A percentile compares a stretch with the other conserved stretches of the same genome.
Conservation (phyloP, 2,113 vertebrate genomes). For the Pelecanus crispus region DNA sequence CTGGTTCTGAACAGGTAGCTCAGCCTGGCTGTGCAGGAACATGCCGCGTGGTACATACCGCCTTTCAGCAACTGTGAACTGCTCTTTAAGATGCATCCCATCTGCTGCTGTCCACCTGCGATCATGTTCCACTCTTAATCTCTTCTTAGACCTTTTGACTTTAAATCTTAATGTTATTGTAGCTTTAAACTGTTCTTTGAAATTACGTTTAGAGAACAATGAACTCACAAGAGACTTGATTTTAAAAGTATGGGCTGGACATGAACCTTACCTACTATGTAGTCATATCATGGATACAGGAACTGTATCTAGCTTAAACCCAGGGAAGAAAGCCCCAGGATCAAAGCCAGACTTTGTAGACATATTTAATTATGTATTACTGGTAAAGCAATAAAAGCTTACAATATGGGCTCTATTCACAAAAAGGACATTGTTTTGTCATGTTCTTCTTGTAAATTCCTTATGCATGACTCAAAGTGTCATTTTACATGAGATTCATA, state of each 20-base stretch:
- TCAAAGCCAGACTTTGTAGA: constrained; percentile 65
- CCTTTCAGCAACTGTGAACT: not conserved
- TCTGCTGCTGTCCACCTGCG: not conserved
- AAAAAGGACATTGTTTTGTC: constrained; percentile 69
- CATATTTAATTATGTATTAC: constrained; percentile 71
- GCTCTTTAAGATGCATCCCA: not conserved
- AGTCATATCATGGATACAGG: not conserved
- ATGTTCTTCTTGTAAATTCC: constrained; percentile 71
- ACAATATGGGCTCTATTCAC: constrained; percentile 59
- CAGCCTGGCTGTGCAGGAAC: not conserved
- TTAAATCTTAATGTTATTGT: not conserved
- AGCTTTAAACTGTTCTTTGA: not conserved
- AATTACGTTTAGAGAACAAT: not conserved
- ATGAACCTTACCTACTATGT: constrained; percentile 22
- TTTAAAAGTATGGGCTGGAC: constrained; percentile 18
- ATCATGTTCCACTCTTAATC: not conserved
- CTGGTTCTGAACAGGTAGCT: not conserved
- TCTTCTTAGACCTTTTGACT: not conserved
- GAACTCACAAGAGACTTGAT: constrained; percentile 1
- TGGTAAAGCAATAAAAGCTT: constrained; percentile 63
- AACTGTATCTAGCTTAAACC: constrained; percentile 42
- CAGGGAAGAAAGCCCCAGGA: constrained; percentile 47
- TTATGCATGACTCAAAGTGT: constrained; percentile 66
- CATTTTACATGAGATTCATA: constrained; percentile 67
- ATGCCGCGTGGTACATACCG: rapidly evolving